phyloP scores from a whole-genome alignment of 2,797 vertebrate species.

The Pipistrellus nathusii region DNA sequence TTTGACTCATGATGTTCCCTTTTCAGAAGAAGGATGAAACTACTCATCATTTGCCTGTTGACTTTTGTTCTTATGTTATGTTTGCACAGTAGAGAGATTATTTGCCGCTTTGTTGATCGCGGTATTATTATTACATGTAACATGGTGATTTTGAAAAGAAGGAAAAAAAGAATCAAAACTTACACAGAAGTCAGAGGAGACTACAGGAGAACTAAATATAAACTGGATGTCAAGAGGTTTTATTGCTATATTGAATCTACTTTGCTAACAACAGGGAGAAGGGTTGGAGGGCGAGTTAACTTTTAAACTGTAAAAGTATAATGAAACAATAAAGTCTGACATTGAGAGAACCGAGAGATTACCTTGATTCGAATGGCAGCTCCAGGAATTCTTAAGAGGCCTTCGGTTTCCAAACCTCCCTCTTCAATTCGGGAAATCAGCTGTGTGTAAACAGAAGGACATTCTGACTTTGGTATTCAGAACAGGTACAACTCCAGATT shows the following conservation, averaged over 20 bases:
- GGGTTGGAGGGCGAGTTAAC: not conserved
- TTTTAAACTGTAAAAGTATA: slow-evolving; percentile 41
- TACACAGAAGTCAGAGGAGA: not conserved
- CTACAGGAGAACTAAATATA: not conserved
- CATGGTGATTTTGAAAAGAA: not conserved
- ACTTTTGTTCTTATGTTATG: not conserved
- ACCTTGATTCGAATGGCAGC: slow-evolving; percentile 96
- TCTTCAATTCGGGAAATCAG: slow-evolving; percentile 94
- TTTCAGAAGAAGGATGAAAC: not conserved
- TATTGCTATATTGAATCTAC: not conserved
- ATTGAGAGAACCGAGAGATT: slow-evolving; percentile 47
- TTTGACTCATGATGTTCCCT: not conserved
- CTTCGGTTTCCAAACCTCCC: slow-evolving; percentile 95
- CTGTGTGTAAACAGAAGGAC: slow-evolving; percentile 86
- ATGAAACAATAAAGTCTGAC: slow-evolving; percentile 4
- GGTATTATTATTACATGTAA: not conserved
- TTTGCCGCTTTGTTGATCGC: not conserved
- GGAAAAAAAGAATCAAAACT: not conserved
- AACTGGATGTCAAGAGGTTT: not conserved
- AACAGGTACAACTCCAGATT: slow-evolving; percentile 39
- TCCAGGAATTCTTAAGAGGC: slow-evolving; percentile 96
- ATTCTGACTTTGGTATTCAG: slow-evolving; percentile 49
- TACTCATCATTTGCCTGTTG: not conserved
- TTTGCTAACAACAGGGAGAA: not conserved
- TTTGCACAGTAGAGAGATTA: not conserved